Percentiles rank a stretch among this genome's conserved stretches.
phyloP scores from a whole-genome alignment of 2,113 vertebrate species.

The Meriones unguiculatus region DNA sequence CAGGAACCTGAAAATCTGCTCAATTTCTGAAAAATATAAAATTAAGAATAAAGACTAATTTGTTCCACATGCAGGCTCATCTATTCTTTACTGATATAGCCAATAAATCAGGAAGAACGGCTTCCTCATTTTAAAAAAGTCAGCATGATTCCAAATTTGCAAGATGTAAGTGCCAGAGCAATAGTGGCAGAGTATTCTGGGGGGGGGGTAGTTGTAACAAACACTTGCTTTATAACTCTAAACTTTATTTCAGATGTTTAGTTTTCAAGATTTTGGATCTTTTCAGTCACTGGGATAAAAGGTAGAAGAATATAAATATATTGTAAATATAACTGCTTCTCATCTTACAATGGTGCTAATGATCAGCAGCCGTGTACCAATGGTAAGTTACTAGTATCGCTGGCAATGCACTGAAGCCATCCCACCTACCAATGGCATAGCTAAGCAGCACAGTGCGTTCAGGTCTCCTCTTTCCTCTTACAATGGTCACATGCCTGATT shows the following conservation, averaged over 20 bases:
- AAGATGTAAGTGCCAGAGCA: conserved; percentile 22
- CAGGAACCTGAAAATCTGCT: conserved; percentile 52
- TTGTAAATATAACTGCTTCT: neutral
- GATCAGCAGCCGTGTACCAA: neutral
- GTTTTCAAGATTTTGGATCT: neutral
- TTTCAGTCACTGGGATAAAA: neutral
- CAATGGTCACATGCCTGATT: neutral
- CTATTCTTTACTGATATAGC: conserved; percentile 38
- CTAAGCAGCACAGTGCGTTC: neutral
- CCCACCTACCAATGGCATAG: neutral
- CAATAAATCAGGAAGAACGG: conserved; percentile 50
- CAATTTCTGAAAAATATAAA: conserved; percentile 65
- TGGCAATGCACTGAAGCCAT: neutral
- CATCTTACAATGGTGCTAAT: neutral
- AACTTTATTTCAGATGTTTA: conserved; percentile 19
- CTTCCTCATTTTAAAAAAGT: conserved; percentile 44
- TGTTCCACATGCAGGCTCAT: conserved; percentile 61
- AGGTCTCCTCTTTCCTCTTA: no score
- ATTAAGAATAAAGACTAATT: conserved; percentile 52
- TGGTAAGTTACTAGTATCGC: neutral
- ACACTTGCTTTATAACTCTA: neutral
- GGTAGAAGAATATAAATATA: neutral
- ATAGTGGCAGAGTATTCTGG: neutral
- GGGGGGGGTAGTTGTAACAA: neutral
- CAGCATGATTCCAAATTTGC: conserved; percentile 26